Evolutionary conservation across 2,888 invertebrate genomes (phyloP), one percentile per base, ranked within the genome.

Genomic region (Tachina lurida): DNA sequence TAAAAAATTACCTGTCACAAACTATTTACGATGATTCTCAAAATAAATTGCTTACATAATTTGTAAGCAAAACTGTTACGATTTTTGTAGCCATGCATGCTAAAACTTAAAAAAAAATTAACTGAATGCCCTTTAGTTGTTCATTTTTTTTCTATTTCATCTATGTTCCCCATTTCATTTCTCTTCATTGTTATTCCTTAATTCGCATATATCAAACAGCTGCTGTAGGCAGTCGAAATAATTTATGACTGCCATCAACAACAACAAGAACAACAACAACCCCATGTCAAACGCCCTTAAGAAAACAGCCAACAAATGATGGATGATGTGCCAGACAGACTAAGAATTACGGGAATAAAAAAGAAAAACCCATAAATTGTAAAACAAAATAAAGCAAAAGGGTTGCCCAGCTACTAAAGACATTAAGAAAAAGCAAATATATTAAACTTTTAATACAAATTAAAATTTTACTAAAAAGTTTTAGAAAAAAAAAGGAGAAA

Each of bases 211-310:
- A 84, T 80, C 58, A 84, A 71, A 31, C 84, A 75, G 84, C 71
- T 80, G 80, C 84, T 84, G 60, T 47, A 62, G 80, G 71, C 84
- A 84, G 41, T 49, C 65, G 22, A 76, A 79, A 80, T 80, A 84
- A 84, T 79, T 84, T 84, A 84, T 80, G 75, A 76, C 84, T 71
- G 75, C 70, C 84, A 76, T 84, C 80, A 84, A 76, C 79, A 80
- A 31, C 31, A 31, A 22, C 79, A 80, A 31, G 7, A 31, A 22
- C 22, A 31, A 31, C 31, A 31, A 60, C 84, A 58, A 71, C 79
- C 56, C 54, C 74, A 74, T 75, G 47, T 68, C 65, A 49, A 73
- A 78, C 54, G 31, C 58, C 70, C 74, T 45, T 31, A 70, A 31
- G 65, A 60, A 73, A 76, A 68, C 67, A 17, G 54, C 49, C 60